Evolutionary conservation across 64 coral and sea anemone species (phyloP).

Genomic region (Stichodactyla helianthus): DNA sequence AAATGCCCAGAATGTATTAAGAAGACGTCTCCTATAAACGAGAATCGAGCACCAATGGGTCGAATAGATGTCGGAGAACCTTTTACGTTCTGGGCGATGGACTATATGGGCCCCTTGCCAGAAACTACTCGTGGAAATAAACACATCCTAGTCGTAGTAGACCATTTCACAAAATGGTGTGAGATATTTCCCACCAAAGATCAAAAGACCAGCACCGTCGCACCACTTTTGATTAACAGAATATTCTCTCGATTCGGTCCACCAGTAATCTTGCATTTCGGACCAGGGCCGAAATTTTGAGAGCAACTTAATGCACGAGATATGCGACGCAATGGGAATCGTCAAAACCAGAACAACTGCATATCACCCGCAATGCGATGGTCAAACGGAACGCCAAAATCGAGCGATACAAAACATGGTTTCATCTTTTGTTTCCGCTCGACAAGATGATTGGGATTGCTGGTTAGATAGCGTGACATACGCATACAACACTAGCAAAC

Average conservation of each 20-base stretch:
- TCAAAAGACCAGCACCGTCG: not conserved
- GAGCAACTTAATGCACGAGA: too few species aligned
- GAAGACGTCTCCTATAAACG: not conserved
- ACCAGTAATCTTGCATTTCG: not conserved
- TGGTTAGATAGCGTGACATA: conserved; percentile 25
- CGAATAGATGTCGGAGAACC: not conserved
- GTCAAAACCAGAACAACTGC: conserved; percentile 16
- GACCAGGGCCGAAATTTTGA: not conserved
- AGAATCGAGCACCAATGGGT: not conserved
- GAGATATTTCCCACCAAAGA: conserved; percentile 25
- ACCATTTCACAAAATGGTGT: too few species aligned
- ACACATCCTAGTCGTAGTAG: too few species aligned
- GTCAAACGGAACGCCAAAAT: conserved; percentile 7
- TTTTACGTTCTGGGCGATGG: conserved; percentile 9
- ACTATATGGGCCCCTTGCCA: too few species aligned
- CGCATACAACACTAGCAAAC: conserved; percentile 17
- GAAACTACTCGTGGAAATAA: too few species aligned
- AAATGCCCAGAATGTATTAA: conserved; percentile 6
- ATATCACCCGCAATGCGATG: conserved; percentile 11
- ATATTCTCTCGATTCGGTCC: not conserved
- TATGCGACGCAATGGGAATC: not conserved
- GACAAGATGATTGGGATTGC: conserved; percentile 26
- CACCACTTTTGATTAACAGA: not conserved
- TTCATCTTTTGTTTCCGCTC: not conserved
- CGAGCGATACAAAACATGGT: not conserved